Conservation (phyloP, 2,113 vertebrate genomes). For the Steatornis caripensis region DNA sequence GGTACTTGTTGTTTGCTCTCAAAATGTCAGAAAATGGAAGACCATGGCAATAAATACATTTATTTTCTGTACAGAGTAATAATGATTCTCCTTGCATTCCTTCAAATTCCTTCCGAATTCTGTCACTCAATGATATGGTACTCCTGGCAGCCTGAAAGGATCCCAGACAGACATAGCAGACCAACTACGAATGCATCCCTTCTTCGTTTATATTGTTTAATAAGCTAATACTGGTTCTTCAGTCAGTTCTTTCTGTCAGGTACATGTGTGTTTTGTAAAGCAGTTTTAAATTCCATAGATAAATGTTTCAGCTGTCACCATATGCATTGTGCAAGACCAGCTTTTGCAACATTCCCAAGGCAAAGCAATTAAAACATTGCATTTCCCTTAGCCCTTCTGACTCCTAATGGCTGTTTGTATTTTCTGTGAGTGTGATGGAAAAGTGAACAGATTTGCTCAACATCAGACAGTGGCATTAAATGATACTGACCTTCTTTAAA, state of each 20-base stretch:
- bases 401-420: background rate
- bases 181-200: slow-evolving; percentile 14
- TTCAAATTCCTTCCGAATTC: slow-evolving; percentile 33
- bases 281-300: slow-evolving; percentile 44
- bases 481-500: background rate
- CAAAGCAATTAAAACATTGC: slow-evolving; percentile 25
- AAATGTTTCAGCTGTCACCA: slow-evolving; percentile 57
- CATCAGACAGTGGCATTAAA: background rate
- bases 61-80: slow-evolving; percentile 29
- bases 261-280: slow-evolving; percentile 39
- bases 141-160: slow-evolving; percentile 40
- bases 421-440: background rate
- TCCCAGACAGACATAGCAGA: slow-evolving; percentile 22
- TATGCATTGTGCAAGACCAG: slow-evolving; percentile 8
- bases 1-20: background rate
- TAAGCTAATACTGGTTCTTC: slow-evolving; percentile 42
- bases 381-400: background rate
- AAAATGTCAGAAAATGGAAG: background rate
- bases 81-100: slow-evolving; percentile 34
- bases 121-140: slow-evolving; percentile 26
- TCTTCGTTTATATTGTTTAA: slow-evolving; percentile 64
- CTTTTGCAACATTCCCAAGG: slow-evolving; percentile 23
- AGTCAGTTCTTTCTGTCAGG: slow-evolving; percentile 41
- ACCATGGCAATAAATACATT: background rate
- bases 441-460: background rate